Base-by-base conservation (phyloP, 92 coral and sea anemone genomes). In the Heteractis magnifica region DNA sequence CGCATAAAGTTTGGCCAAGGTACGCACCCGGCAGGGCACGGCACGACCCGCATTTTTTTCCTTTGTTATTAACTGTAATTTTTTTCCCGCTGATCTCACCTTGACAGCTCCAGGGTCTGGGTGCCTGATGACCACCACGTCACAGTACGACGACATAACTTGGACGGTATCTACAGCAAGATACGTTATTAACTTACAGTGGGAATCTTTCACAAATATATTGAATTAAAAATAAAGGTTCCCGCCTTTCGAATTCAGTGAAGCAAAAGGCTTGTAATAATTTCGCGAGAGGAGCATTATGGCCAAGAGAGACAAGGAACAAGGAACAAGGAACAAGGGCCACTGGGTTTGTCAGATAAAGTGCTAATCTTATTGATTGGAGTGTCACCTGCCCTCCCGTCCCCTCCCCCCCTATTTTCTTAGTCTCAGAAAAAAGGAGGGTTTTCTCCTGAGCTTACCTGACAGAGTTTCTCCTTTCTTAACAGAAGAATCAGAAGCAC, bases 101-200 rank as follows among this genome's bases (percentile, higher is more conserved):
- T 96, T 92, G 10, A 96, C 96, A 0, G 99, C 99, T 10, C 94
- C 98, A 18, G 94, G 97, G 51, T 89, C 82, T 14, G 99, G 98
- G 84, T 96, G 99, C 70, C 99, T 90, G 62, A 96, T 92, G 52
- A 96, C 98, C 12, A 96, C 93, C 10, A 92, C 98, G 71, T 96
- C 99, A 87, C 91, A 91, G 72, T 96, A 96, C 4, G 98, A 94
- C 6, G 97, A 94, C 99, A 96, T 94, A 60, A 96, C 93, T 76
- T 95, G 99, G 1, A 96, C 98, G 20, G 94, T 86, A 75, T 96
- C 99, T 96, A 84, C 10, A 71, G 78, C 77, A 70, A 75, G 14
- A 59, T 59, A n/a, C 6, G 3, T 18, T 3, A 62, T 62, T 23
- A 18, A 16, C 20, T 62, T 18, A 23, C 4, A n/a, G 20, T 12